Conservation (phyloP, 2,113 vertebrate species). For the Antechinus flavipes region DNA sequence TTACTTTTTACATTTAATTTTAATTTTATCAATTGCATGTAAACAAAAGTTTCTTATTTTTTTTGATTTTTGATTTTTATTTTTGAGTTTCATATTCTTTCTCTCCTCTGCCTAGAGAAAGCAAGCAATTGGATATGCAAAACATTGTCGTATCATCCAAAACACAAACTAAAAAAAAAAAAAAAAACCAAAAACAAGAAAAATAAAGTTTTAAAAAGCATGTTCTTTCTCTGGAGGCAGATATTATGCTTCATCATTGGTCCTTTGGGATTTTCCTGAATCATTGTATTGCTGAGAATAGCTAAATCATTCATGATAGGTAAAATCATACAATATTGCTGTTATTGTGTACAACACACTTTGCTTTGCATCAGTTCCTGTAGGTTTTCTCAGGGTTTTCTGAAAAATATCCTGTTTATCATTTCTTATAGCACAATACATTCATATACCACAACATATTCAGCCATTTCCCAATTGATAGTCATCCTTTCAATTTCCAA, state of each 20-base stretch:
- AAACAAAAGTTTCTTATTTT: no score
- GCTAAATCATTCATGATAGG: not conserved
- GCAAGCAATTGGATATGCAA: not conserved
- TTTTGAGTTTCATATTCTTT: no score
- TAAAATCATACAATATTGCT: not conserved
- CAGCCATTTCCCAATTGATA: not conserved
- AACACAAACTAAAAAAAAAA: not conserved
- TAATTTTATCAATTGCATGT: no score
- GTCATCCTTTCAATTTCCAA: not conserved
- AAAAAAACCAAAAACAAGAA: not conserved
- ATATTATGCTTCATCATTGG: not conserved
- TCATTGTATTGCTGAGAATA: not conserved
- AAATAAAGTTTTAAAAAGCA: not conserved
- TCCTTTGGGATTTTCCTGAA: not conserved
- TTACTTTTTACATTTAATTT: no score
- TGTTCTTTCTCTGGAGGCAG: not conserved
- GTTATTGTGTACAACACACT: not conserved
- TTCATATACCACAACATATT: not conserved
- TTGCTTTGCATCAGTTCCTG: not conserved
- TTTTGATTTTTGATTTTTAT: no score
- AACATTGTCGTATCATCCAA: not conserved
- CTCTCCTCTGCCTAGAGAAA: not conserved
- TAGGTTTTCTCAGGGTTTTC: not conserved
- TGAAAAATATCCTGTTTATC: not conserved
- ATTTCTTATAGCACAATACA: not conserved